phyloP scores from a whole-genome alignment of 2,797 vertebrate genomes.

The Sciaenops ocellatus region DNA sequence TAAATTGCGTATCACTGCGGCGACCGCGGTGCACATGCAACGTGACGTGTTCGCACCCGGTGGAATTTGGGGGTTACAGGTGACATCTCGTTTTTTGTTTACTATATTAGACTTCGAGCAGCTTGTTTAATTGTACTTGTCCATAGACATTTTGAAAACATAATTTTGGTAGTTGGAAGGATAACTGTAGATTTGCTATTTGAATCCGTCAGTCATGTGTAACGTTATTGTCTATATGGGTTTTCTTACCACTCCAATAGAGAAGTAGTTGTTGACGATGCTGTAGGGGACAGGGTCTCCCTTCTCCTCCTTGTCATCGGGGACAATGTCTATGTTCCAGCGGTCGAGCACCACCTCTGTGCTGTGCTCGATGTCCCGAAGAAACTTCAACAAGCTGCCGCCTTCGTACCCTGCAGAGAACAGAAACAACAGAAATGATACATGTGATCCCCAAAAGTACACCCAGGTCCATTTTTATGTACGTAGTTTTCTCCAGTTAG shows the following conservation, averaged over 20 bases:
- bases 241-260: constrained; percentile 94
- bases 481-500: background rate
- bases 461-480: background rate
- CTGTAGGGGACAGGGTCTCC: constrained; percentile 94
- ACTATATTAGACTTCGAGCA: background rate
- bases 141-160: background rate
- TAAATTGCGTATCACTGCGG: too few species aligned
- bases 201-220: background rate
- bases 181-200: background rate
- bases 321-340: constrained; percentile 93
- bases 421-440: background rate
- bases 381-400: constrained; percentile 91
- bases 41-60: too few species aligned
- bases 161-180: background rate
- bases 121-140: background rate
- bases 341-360: constrained; percentile 92
- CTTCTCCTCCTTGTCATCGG: constrained; percentile 89
- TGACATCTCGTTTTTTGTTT: background rate
- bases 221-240: background rate
- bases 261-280: constrained; percentile 99
- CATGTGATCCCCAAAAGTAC: too few species aligned
- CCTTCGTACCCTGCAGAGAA: constrained; percentile 91
- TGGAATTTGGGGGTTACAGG: too few species aligned
- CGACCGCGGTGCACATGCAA: too few species aligned
- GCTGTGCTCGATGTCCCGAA: constrained; percentile 95